Percentiles rank a stretch among this genome's conserved stretches.
These are phyloP conservation scores for Xylota sylvarum DNA, from an alignment of 2,888 invertebrate genomes.

Conservation along the genomic window DNA sequence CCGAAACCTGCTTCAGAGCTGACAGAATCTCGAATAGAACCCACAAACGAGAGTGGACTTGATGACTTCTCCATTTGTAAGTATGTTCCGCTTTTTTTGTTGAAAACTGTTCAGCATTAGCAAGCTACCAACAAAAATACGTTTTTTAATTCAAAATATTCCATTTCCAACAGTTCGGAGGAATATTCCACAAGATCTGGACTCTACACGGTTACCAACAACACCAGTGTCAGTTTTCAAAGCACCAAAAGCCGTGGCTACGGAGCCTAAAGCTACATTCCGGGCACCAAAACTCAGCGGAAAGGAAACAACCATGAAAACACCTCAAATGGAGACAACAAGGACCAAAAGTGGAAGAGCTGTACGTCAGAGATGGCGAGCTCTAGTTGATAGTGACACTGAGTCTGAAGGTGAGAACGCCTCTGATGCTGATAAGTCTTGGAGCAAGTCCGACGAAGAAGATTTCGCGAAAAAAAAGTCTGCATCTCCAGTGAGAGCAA, in stretches of 20 bases:
- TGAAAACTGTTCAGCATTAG: no score
- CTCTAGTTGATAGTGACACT: constrained; percentile 79
- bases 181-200: constrained; percentile 80
- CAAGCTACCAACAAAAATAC: no score
- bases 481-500: constrained; percentile 31
- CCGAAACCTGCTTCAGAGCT: neutral
- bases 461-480: constrained; percentile 49
- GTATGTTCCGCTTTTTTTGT: constrained; percentile 67
- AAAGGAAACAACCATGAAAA: neutral
- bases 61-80: constrained; percentile 82
- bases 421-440: constrained; percentile 80
- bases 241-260: neutral
- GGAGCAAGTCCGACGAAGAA: constrained; percentile 44
- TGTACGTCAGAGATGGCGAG: constrained; percentile 78
- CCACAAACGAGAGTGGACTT: constrained; percentile 79
- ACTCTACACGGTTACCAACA: constrained; percentile 81
- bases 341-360: constrained; percentile 44
- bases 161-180: constrained; percentile 78
- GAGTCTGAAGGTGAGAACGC: constrained; percentile 79
- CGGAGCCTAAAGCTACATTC: neutral
- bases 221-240: constrained; percentile 13
- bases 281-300: neutral
- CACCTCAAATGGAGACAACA: neutral
- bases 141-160: no score
- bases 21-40: neutral